phyloP scores from a whole-genome alignment of 2,113 vertebrate species.

The Tyrannus savana region DNA sequence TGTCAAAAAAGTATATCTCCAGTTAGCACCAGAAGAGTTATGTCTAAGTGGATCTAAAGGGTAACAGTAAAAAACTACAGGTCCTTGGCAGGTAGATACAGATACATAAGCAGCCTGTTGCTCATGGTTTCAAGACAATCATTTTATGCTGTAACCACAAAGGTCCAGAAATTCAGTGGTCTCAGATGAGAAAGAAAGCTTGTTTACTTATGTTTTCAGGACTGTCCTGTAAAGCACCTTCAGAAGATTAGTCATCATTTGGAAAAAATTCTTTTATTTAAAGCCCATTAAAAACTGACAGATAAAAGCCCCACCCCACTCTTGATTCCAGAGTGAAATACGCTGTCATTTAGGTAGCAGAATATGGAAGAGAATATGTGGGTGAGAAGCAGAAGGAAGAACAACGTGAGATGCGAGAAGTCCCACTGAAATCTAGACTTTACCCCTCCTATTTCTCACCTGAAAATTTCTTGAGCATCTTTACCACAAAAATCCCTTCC shows the following conservation, averaged over 20 bases:
- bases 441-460: not conserved
- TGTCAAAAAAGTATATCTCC: not conserved
- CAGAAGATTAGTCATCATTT: not conserved
- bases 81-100: not conserved
- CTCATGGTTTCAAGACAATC: not conserved
- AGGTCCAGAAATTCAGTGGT: not conserved
- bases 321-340: not conserved
- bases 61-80: not conserved
- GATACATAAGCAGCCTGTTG: not conserved
- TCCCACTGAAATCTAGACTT: not conserved
- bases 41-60: not conserved
- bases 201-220: not conserved
- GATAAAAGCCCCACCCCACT: fast-evolving
- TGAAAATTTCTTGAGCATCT: not conserved
- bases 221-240: not conserved
- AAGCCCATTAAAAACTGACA: not conserved
- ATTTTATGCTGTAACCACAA: not conserved
- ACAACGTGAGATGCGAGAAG: not conserved
- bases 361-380: not conserved
- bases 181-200: not conserved
- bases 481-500: not conserved
- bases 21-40: not conserved
- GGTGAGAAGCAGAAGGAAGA: not conserved
- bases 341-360: not conserved
- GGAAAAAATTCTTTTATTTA: not conserved